These are phyloP conservation scores for Drosophila lowei DNA, from an alignment of 1,140 invertebrate genomes.

Conservation along the genomic window DNA sequence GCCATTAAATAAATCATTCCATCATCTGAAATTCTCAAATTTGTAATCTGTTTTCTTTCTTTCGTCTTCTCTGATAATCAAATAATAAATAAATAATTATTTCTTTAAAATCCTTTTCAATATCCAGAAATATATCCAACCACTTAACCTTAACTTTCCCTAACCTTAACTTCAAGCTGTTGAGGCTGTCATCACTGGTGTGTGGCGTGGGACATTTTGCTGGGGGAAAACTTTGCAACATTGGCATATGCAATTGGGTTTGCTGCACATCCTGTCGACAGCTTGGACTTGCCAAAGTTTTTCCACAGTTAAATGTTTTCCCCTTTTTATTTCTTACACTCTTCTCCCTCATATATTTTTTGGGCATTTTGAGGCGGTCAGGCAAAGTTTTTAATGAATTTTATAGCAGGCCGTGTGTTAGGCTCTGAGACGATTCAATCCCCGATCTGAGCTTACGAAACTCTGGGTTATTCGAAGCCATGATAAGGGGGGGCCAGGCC, in stretches of 20 bases:
- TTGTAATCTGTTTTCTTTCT: too few species aligned
- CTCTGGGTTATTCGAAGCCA: background rate
- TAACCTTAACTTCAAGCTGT: background rate
- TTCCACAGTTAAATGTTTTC: conserved; percentile 73
- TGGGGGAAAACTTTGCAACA: conserved; percentile 63
- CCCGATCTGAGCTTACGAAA: conserved; percentile 51
- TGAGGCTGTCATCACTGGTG: conserved; percentile 30
- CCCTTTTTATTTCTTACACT: conserved; percentile 50
- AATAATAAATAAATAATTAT: too few species aligned
- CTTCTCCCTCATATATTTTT: conserved; percentile 27
- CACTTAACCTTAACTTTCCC: background rate
- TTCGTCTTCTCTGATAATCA: too few species aligned
- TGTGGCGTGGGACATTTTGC: conserved; percentile 48
- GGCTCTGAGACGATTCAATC: conserved; percentile 53
- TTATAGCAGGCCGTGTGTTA: conserved; percentile 64
- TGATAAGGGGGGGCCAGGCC: conserved; percentile 50
- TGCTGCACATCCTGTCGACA: conserved; percentile 78
- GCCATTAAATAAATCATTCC: too few species aligned
- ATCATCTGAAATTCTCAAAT: too few species aligned
- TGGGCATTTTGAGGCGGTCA: conserved; percentile 34
- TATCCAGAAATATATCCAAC: too few species aligned
- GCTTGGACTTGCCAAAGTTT: conserved; percentile 77
- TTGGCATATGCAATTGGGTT: conserved; percentile 80
- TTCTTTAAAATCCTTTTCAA: too few species aligned
- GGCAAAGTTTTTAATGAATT: conserved; percentile 78